These are phyloP conservation scores for Subacronicta megacephala DNA, from an alignment of 2,888 invertebrate genomes.

Conservation along the genomic window DNA sequence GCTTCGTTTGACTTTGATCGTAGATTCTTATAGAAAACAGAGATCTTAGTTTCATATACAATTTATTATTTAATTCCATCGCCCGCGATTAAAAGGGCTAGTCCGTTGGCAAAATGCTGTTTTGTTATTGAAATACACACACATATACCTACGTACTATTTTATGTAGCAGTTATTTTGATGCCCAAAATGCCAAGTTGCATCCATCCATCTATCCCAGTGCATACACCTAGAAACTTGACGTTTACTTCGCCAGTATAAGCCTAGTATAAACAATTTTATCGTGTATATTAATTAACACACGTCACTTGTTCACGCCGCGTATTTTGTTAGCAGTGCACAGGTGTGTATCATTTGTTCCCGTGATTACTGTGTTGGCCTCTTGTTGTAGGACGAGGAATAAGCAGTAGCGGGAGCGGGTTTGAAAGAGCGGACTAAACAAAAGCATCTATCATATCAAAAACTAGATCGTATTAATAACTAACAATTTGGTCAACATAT, in stretches of 20 bases:
- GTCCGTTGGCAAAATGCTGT: too few relatives aligned
- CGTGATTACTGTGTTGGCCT: slow-evolving; percentile 71
- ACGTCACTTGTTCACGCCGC: slow-evolving; percentile 62
- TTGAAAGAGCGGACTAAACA: neutral
- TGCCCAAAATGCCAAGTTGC: too few relatives aligned
- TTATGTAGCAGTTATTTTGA: too few relatives aligned
- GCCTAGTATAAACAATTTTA: slow-evolving; percentile 63
- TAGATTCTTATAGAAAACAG: too few relatives aligned
- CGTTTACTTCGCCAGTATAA: slow-evolving; percentile 24
- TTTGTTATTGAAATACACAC: too few relatives aligned
- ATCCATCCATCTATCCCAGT: too few relatives aligned
- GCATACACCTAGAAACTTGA: neutral
- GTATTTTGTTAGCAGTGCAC: slow-evolving; percentile 70
- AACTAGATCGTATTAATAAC: too few relatives aligned
- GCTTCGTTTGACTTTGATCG: slow-evolving; percentile 8
- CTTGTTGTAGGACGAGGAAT: slow-evolving; percentile 5
- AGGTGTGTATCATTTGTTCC: slow-evolving; percentile 81
- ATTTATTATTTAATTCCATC: too few relatives aligned
- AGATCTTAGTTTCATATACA: too few relatives aligned
- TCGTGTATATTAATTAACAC: slow-evolving; percentile 71
- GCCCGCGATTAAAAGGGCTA: too few relatives aligned
- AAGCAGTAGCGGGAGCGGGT: slow-evolving; percentile 22
- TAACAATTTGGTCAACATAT: too few relatives aligned
- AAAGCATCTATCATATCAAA: neutral
- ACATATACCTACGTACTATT: too few relatives aligned